These are phyloP conservation scores for Sebastes hubbsi DNA, from an alignment of 2,797 vertebrate species.

Conservation along the genomic window DNA sequence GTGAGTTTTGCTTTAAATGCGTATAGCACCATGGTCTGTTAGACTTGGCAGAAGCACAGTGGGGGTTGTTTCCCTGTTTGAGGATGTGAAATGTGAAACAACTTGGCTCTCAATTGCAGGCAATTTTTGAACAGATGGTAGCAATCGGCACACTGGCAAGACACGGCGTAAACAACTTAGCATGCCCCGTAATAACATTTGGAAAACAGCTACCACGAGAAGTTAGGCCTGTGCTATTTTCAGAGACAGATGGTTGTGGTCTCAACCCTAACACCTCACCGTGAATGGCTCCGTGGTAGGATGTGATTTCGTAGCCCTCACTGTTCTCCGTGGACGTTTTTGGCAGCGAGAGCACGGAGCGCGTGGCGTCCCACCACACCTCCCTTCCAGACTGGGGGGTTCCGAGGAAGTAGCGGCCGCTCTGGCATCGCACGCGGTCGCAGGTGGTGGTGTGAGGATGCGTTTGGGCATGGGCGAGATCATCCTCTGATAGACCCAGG, in stretches of 20 bases:
- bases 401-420: constrained; percentile 92
- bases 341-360: constrained; percentile 86
- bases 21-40: constrained; percentile 32
- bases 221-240: constrained; percentile 64
- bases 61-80: constrained; percentile 61
- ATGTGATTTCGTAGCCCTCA: constrained; percentile 89
- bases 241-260: constrained; percentile 75
- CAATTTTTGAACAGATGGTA: constrained; percentile 83
- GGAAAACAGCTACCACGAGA: constrained; percentile 75
- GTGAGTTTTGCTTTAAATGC: constrained; percentile 34
- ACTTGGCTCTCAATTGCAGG: constrained; percentile 75
- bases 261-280: constrained; percentile 80
- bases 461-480: constrained; percentile 82
- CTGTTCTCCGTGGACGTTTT: constrained; percentile 91
- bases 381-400: constrained; percentile 88
- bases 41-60: constrained; percentile 52
- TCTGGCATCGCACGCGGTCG: constrained; percentile 90
- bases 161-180: constrained; percentile 79
- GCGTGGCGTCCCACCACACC: constrained; percentile 91
- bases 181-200: constrained; percentile 77
- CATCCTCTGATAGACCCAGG: constrained; percentile 87
- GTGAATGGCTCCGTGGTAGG: constrained; percentile 89
- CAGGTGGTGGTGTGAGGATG: constrained; percentile 89
- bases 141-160: constrained; percentile 77
- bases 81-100: constrained; percentile 76